A percentile compares a stretch with the other conserved stretches of the same genome.
phyloP scores from a whole-genome alignment of 2,797 vertebrate species.

The Periparus ater region DNA sequence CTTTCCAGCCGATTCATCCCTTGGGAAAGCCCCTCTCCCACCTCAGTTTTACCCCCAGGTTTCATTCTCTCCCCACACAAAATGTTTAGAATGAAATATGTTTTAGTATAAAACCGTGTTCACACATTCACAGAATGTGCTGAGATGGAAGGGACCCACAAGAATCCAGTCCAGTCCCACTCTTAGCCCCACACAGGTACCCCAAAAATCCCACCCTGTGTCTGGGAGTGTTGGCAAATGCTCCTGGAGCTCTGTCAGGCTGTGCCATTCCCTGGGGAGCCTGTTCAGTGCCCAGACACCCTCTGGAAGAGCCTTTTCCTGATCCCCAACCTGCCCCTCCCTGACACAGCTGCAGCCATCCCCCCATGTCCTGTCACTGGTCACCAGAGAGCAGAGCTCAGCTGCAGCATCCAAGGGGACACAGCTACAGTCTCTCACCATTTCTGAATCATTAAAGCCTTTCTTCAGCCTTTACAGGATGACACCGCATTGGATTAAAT shows the following conservation, averaged over 20 bases:
- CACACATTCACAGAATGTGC: neutral
- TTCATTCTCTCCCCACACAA: neutral
- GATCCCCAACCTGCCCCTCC: neutral
- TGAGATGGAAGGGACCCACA: neutral
- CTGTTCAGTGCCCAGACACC: neutral
- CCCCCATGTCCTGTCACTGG: neutral
- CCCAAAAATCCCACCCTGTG: neutral
- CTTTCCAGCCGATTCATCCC: neutral
- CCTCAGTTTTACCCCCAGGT: neutral
- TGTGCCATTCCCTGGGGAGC: neutral
- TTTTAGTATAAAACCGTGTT: rapidly evolving
- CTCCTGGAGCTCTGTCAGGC: neutral
- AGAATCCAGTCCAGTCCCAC: neutral
- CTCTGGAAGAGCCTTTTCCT: neutral
- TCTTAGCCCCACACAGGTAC: neutral
- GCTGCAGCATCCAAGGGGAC: neutral
- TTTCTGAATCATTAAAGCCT: neutral
- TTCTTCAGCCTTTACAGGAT: neutral
- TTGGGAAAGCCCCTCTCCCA: neutral
- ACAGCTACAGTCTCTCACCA: rapidly evolving
- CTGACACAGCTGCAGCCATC: neutral
- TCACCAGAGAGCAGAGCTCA: neutral
- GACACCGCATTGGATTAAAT: neutral
- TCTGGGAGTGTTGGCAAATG: neutral
- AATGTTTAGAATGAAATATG: rapidly evolving